Base-by-base conservation (phyloP, 2,113 vertebrate genomes). In the Andinoacara biseriatus region DNA sequence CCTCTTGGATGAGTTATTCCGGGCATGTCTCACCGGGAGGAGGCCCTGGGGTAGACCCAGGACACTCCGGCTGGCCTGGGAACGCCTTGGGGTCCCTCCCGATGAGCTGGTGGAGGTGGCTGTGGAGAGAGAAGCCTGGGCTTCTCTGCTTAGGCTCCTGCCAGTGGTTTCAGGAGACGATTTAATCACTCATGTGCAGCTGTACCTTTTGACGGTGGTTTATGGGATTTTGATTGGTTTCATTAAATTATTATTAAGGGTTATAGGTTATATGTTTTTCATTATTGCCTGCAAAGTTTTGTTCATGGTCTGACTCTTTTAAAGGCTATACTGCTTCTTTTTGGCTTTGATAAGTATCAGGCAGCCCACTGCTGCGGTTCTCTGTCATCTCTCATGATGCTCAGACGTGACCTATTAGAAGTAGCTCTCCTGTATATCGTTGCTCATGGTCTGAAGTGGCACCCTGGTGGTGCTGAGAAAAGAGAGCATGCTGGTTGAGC, bases 361-460 rank as follows among this genome's bases (percentile, higher is more conserved):
- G 35, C 54, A 35, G 9, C 62, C 82, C 14, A n/a, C 52, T 67
- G 33, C 69, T 59, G 54, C 43, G 76, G 46, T 31, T 78, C 69
- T 56, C 67, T 54, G 52, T 81, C 78, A 40, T 83, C 75, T 85
- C 75, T 80, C 82, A 74, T 38, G 79, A 74, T 49, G 86, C 72
- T 87, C 33, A 10, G 62, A 24, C 1, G 7, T 61, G 29, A 86
- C 86, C 84, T 59, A 6, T 80, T 40, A 74, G 54, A 56, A 74
- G 75, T 31, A 76, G 78, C 87, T 76, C 58, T 76, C 79, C 80
- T 80, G 69, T 78, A 18, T 58, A 63, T 80, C 10, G 26, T 61
- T 62, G 84, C 88, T 89, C 86, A 77, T 88, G 90, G 86, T 83
- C 90, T 88, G 65, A 88, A 90, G 90, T 72, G 85, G 62, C 26